Base-by-base conservation (phyloP, 2,888 invertebrate species). In the Lagria hirta region DNA sequence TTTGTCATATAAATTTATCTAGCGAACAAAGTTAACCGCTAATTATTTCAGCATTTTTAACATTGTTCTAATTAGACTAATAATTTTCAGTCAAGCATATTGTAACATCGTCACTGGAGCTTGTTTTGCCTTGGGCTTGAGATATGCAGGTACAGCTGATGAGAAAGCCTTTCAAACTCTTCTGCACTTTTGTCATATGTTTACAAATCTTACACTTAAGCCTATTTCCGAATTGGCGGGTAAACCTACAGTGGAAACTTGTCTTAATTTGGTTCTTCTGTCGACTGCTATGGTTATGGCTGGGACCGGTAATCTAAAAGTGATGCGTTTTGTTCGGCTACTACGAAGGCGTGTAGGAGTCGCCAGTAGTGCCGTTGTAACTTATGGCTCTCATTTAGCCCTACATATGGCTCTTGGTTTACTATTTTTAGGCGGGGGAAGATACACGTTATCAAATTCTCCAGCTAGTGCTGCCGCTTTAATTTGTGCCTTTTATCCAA, bases 31-130 rank as follows among this genome's bases (percentile, higher is more conserved):
- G n/a, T n/a, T n/a, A n/a, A n/a, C 75, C 66, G 38, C 37, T 44
- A 30, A 18, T 33, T 30, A 71, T 62, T 13, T 43, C 4, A 1
- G 13, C 4, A 16, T 13, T 22, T 32, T 28, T 37, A 48, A 26
- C 2, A 35, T n/a, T 26, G 17, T 14, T 12, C 6, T 48, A 26
- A 27, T n/a, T n/a, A n/a, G n/a, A n/a, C n/a, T n/a, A n/a, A 22
- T 15, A 46, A 36, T 48, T 70, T 75, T 21, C 63, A 91, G 91
- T 61, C 96, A 97, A 78, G 95, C 95, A 0, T 98, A 94, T 73
- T 94, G 96, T 72, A 96, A 97, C 71, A 92, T 97, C 50, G 80
- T 95, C 44, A 88, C 94, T 0, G 99, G 98, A 10, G 94, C 92
- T 1, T 93, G 95, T 57, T 88, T 98, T 76, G 90, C 92, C 4